Evolutionary conservation across 2,888 invertebrate species (phyloP).

Genomic region (Diarsia rubi): DNA sequence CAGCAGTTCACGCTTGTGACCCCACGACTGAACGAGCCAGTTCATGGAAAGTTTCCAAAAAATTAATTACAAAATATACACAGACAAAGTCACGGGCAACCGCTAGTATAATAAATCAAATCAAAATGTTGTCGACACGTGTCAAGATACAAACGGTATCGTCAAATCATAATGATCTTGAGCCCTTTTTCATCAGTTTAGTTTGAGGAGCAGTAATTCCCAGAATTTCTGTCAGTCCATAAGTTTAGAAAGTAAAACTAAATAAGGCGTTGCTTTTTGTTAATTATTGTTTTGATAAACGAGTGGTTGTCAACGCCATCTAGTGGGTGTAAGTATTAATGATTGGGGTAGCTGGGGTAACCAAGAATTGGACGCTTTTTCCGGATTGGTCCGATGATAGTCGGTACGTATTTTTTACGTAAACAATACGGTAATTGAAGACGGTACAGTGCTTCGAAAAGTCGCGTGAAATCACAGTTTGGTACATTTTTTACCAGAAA

Average conservation of each 20-base stretch:
- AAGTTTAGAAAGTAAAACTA: conserved; percentile 20
- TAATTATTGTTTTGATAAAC: conserved; percentile 77
- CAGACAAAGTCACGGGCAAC: background rate
- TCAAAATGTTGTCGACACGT: background rate
- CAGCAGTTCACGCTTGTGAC: too few species aligned
- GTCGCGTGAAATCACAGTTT: too few species aligned
- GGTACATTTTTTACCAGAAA: too few species aligned
- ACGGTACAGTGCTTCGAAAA: too few species aligned
- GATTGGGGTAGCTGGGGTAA: conserved; percentile 39
- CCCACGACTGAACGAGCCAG: too few species aligned
- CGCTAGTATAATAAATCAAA: conserved; percentile 21
- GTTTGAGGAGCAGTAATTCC: conserved; percentile 8
- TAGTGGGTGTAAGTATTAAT: conserved; percentile 70
- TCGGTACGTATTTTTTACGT: too few species aligned
- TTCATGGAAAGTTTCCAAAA: background rate
- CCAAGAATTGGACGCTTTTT: conserved; percentile 4
- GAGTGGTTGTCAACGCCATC: conserved; percentile 74
- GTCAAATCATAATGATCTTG: conserved; percentile 31
- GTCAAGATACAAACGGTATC: conserved; percentile 22
- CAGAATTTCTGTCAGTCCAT: conserved; percentile 15
- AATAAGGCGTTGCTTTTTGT: conserved; percentile 64
- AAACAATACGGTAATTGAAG: too few species aligned
- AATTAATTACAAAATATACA: background rate
- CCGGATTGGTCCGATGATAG: background rate
- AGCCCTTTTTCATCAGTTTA: conserved; percentile 1